Evolutionary conservation across 2,888 invertebrate genomes (phyloP).

Genomic region (Heliconius ismenius): DNA sequence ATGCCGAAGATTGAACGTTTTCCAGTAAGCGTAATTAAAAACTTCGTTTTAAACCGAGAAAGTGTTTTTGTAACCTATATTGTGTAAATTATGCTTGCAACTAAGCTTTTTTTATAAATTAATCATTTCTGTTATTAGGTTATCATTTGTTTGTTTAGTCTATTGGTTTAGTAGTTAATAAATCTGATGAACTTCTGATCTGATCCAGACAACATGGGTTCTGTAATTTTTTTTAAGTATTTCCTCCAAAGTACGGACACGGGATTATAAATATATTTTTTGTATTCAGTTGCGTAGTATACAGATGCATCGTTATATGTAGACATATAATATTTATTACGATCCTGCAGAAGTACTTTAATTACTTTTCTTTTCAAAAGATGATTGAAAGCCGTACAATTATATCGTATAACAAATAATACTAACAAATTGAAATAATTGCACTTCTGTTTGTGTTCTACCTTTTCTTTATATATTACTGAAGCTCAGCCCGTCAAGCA

Average conservation of each 20-base stretch:
- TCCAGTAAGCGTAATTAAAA: conserved; percentile 31
- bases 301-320: neutral
- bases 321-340: neutral
- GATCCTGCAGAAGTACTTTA: neutral
- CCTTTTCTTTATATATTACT: conserved; percentile 35
- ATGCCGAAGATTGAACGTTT: conserved; percentile 24
- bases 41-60: conserved; percentile 8
- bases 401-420: conserved; percentile 20
- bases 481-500: conserved; percentile 33
- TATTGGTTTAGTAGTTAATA: too few relatives aligned
- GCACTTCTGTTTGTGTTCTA: conserved; percentile 28
- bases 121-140: neutral
- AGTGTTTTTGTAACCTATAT: neutral
- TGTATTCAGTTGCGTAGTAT: neutral
- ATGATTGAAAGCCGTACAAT: conserved; percentile 11
- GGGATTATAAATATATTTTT: too few relatives aligned
- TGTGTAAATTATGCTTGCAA: neutral
- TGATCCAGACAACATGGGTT: too few relatives aligned
- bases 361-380: neutral
- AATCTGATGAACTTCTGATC: too few relatives aligned
- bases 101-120: neutral
- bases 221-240: too few relatives aligned
- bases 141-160: neutral
- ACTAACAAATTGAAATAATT: conserved; percentile 26
- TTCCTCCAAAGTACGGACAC: too few relatives aligned